A percentile compares a stretch with the other conserved stretches of the same genome.
Evolutionary conservation across 2,113 vertebrate genomes (phyloP).

Genomic region (Anarrhichthys ocellatus): DNA sequence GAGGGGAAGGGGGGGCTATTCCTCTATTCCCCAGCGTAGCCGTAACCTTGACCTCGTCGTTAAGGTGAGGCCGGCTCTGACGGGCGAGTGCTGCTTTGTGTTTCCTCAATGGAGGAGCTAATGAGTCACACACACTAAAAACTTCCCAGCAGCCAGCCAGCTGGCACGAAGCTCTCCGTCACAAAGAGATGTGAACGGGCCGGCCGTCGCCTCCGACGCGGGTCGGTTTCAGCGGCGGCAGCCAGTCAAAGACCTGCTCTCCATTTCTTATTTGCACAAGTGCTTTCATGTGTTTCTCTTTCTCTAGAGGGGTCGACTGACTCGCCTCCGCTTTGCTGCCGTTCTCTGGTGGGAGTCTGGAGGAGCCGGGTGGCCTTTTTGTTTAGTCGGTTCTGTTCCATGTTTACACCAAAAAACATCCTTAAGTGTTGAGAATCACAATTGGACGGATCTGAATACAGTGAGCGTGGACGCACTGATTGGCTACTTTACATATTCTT

Average conservation of each 20-base stretch:
- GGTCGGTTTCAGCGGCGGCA: constrained; percentile 30
- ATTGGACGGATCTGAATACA: too few species aligned
- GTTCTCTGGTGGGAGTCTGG: not conserved
- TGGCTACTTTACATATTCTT: too few species aligned
- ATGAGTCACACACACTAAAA: constrained; percentile 54
- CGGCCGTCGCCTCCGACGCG: constrained; percentile 17
- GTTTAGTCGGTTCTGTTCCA: not conserved
- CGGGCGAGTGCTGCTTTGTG: constrained; percentile 47
- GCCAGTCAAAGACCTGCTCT: constrained; percentile 45
- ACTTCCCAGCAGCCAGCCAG: constrained; percentile 68
- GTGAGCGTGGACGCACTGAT: too few species aligned
- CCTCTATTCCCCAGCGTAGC: constrained; percentile 23
- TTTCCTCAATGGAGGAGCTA: constrained; percentile 52
- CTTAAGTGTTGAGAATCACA: too few species aligned
- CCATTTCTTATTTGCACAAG: constrained; percentile 51
- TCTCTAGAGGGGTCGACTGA: constrained; percentile 6
- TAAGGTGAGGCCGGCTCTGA: constrained; percentile 45
- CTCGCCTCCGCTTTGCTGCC: constrained; percentile 2
- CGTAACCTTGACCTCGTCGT: constrained; percentile 47
- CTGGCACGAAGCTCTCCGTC: constrained; percentile 58
- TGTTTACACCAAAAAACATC: not conserved
- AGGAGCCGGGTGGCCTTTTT: not conserved
- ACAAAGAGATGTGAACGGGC: constrained; percentile 51
- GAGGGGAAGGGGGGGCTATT: not conserved
- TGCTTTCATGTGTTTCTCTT: constrained; percentile 27